phyloP scores from a whole-genome alignment of 2,888 invertebrate genomes.

The Microctonus aethiopoides region DNA sequence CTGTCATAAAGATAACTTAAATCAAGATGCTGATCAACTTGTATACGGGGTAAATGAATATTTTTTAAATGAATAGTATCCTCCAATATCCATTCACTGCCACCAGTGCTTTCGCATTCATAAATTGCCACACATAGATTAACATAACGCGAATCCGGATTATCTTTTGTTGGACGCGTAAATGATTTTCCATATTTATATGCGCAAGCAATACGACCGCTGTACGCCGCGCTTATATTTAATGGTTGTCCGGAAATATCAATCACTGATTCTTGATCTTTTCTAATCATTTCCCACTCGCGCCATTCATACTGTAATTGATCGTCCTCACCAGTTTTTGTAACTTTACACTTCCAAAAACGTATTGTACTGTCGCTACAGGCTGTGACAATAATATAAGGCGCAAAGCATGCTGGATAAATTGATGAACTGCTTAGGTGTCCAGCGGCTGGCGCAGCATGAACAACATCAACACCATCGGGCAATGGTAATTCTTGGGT shows the following conservation, averaged over 20 bases:
- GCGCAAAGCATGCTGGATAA: slow-evolving; percentile 98
- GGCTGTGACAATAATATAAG: slow-evolving; percentile 94
- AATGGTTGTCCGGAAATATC: slow-evolving; percentile 85
- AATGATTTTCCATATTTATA: slow-evolving; percentile 94
- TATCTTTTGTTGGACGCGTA: slow-evolving; percentile 80
- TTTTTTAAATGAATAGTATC: slow-evolving; percentile 95
- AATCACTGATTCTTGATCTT: slow-evolving; percentile 74
- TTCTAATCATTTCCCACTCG: slow-evolving; percentile 91
- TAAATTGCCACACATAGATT: slow-evolving; percentile 95
- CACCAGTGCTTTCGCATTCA: slow-evolving; percentile 99
- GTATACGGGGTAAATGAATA: slow-evolving; percentile 86
- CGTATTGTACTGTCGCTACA: slow-evolving; percentile 93
- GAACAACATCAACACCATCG: slow-evolving; percentile 88
- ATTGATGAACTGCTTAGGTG: slow-evolving; percentile 97
- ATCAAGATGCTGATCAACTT: slow-evolving; percentile 85
- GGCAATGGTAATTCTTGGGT: slow-evolving; percentile 89
- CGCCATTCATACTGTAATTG: slow-evolving; percentile 78
- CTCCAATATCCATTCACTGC: slow-evolving; percentile 93
- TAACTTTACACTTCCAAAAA: slow-evolving; percentile 86
- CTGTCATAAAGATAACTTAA: slow-evolving; percentile 85
- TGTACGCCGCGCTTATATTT: slow-evolving; percentile 97
- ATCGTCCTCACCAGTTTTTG: slow-evolving; percentile 65
- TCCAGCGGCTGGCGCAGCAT: slow-evolving; percentile 95
- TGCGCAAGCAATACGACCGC: slow-evolving; percentile 96
- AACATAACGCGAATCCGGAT: slow-evolving; percentile 85